These are phyloP conservation scores for Rhabdophis nuchalis DNA, from an alignment of 2,797 vertebrate species.

Conservation along the genomic window DNA sequence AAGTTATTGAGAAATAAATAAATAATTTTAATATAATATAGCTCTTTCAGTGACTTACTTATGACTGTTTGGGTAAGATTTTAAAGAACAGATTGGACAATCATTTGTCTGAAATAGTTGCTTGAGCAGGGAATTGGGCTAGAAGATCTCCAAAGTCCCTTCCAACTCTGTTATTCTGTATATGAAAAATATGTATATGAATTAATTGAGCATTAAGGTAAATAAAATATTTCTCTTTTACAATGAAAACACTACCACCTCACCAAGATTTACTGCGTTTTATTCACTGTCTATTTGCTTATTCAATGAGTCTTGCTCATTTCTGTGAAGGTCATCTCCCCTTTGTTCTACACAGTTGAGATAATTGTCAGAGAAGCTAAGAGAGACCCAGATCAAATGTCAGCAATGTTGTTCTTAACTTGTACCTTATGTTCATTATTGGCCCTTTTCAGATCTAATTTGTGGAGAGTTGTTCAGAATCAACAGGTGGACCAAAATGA, in stretches of 20 bases:
- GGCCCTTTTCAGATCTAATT: neutral
- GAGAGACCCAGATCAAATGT: neutral
- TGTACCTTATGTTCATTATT: neutral
- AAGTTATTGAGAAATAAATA: no score
- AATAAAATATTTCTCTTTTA: neutral
- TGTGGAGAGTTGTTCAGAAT: neutral
- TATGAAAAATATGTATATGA: neutral
- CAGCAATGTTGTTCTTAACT: neutral
- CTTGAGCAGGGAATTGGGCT: no score
- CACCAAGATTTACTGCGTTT: neutral
- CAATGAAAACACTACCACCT: neutral
- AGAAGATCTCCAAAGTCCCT: no score
- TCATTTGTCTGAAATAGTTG: no score
- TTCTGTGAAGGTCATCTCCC: neutral
- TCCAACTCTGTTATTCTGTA: no score
- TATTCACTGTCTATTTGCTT: neutral
- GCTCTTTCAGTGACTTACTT: no score
- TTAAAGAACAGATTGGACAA: no score
- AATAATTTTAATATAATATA: no score
- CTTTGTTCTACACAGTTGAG: neutral
- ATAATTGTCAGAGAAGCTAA: neutral
- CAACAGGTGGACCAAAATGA: neutral
- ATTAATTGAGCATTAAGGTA: neutral
- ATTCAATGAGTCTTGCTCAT: neutral
- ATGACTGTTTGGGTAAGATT: no score